phyloP scores from a whole-genome alignment of 2,888 invertebrate genomes.

The Dorcus parallelipipedus region DNA sequence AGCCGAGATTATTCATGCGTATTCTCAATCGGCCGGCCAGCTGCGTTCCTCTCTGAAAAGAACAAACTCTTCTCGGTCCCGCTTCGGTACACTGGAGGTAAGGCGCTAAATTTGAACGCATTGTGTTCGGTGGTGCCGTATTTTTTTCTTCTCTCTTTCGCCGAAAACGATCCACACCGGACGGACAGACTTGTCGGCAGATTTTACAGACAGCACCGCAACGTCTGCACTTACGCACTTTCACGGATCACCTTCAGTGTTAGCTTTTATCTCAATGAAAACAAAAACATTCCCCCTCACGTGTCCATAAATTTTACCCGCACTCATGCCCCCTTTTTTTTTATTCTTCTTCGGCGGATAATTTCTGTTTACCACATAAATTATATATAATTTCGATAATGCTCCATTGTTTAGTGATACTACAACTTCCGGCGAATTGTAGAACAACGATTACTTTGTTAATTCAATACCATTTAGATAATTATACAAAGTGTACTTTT shows the following conservation, averaged over 20 bases:
- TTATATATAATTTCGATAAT: too few species aligned
- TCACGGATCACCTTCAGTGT: too few species aligned
- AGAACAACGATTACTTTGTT: slow-evolving; percentile 12
- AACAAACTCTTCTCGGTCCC: background rate
- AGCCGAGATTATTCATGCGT: slow-evolving; percentile 20
- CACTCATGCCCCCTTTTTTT: background rate
- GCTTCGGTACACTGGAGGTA: background rate
- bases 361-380: too few species aligned
- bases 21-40: slow-evolving; percentile 18
- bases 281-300: too few species aligned
- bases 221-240: too few species aligned
- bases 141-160: too few species aligned
- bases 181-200: too few species aligned
- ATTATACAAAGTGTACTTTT: background rate
- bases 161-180: too few species aligned
- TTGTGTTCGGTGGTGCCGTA: background rate
- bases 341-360: background rate
- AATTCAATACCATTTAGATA: slow-evolving; percentile 9
- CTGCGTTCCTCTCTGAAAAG: background rate
- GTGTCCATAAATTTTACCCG: too few species aligned
- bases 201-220: too few species aligned
- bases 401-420: slow-evolving; percentile 8
- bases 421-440: slow-evolving; percentile 13
- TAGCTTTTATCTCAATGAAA: too few species aligned
- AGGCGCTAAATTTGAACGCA: background rate